phyloP scores from a whole-genome alignment of 1,140 invertebrate genomes.

The Sycophila sp. region DNA sequence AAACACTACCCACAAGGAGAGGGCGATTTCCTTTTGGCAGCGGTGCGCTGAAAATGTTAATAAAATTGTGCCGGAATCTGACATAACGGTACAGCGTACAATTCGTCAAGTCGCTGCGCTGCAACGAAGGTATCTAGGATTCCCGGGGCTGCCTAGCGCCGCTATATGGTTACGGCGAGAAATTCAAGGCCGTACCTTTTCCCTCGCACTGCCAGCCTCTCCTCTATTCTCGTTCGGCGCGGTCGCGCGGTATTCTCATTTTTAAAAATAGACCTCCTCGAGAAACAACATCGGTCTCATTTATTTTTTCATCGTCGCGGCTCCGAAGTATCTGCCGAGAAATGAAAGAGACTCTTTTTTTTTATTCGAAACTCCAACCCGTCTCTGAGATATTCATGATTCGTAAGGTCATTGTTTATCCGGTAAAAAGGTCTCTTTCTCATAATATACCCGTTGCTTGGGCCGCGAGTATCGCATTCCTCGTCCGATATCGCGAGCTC shows the following conservation, averaged over 20 bases:
- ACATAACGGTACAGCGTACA: slow-evolving; percentile 21
- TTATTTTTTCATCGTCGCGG: too few species aligned
- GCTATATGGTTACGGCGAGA: neutral
- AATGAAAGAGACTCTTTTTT: too few species aligned
- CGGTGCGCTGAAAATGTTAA: slow-evolving; percentile 17
- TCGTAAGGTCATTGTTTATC: neutral
- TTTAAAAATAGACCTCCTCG: slow-evolving; percentile 30
- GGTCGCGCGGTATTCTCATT: slow-evolving; percentile 18
- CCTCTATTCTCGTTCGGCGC: slow-evolving; percentile 28
- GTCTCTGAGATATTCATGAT: too few species aligned
- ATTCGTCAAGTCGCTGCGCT: slow-evolving; percentile 10
- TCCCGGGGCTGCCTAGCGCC: neutral
- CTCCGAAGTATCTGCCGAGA: too few species aligned
- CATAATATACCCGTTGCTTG: neutral
- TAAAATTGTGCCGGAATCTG: slow-evolving; percentile 11
- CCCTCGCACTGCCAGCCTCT: slow-evolving; percentile 6
- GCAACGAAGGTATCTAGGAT: slow-evolving; percentile 3
- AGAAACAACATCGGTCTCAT: neutral
- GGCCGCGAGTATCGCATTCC: too few species aligned
- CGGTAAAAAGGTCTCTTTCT: neutral
- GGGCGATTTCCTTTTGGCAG: neutral
- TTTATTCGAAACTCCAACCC: too few species aligned
- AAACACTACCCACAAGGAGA: neutral
- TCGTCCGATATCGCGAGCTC: slow-evolving; percentile 7
- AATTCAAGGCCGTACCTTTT: slow-evolving; percentile 50